Evolutionary conservation across 1,140 invertebrate genomes (phyloP), one percentile per base, ranked within the genome.

Genomic region (Bombyx mandarina): DNA sequence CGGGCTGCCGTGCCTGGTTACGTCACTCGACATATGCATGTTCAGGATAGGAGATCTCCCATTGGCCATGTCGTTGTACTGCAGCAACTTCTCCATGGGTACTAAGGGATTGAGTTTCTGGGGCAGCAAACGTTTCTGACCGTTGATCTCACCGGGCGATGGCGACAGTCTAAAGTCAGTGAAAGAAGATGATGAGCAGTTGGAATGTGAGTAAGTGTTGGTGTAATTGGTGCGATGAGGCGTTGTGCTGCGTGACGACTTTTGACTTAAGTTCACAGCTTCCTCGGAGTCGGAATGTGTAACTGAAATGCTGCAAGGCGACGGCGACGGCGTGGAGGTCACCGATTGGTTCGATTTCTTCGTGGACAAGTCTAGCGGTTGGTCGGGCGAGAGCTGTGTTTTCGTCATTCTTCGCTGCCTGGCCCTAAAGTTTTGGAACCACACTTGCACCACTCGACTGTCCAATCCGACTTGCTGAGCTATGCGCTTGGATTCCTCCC

Each of bases 371-470:
- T 98, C 97, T 22, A 98, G 79, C 1, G 97, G 97, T 79, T 96
- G 93, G 66, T 96, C 94, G 3, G 91, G 89, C 42, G 82, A 72
- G n/a, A 86, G 76, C 50, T 76, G 46, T 6, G 80, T 77, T 65
- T 85, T 73, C 22, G 88, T 90, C 73, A 90, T 93, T 63, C 96
- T 90, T 43, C 97, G 91, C 75, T 98, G 96, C 45, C 97, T 91
- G 0, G 97, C 98, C 56, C 98, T 91, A 68, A 96, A 97, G 85
- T 99, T 99, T 89, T 99, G 98, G 82, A 99, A 99, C 98, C 98
- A 99, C 4, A 96, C 94, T 88, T 99, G 97, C 6, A 99, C 97
- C 3, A 99, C 97, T 51, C 97, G 90, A 45, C 97, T 95, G 43
- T 97, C 92, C 65, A 99, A 94, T 43, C 95, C 94, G 54, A 99